These are phyloP conservation scores for Simalia tracyae DNA, from an alignment of 2,797 vertebrate genomes.

Conservation along the genomic window DNA sequence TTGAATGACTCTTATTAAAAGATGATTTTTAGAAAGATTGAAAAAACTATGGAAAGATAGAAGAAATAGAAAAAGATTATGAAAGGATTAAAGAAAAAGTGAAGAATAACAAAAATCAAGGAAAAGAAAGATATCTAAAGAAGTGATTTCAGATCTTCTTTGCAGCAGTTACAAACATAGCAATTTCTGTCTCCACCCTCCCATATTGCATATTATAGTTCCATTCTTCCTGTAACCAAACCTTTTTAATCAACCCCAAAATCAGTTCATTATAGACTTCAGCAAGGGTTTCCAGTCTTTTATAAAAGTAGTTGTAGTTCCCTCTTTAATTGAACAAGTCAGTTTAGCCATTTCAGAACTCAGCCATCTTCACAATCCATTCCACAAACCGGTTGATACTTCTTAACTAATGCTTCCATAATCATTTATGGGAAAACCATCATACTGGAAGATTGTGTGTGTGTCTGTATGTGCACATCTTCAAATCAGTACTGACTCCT, in stretches of 20 bases:
- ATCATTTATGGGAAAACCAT: neutral
- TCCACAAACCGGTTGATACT: neutral
- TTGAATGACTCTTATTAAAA: neutral
- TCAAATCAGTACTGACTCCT: neutral
- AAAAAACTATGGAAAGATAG: neutral
- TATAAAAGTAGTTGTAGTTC: neutral
- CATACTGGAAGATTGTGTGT: neutral
- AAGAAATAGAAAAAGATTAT: neutral
- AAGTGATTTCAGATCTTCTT: neutral
- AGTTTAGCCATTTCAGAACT: neutral
- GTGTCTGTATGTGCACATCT: too few relatives aligned
- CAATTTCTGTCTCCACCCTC: neutral
- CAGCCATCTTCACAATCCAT: neutral
- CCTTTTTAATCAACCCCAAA: neutral
- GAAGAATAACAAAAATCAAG: neutral
- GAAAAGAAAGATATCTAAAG: neutral
- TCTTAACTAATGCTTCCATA: neutral
- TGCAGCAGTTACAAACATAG: neutral
- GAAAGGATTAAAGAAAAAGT: neutral
- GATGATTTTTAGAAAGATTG: neutral
- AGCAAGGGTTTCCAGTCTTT: neutral
- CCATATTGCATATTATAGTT: neutral
- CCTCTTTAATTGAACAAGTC: neutral
- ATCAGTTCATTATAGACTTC: neutral
- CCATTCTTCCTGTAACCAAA: neutral